These are phyloP conservation scores for Lucilia sericata DNA, from an alignment of 1,140 invertebrate species.

Conservation along the genomic window DNA sequence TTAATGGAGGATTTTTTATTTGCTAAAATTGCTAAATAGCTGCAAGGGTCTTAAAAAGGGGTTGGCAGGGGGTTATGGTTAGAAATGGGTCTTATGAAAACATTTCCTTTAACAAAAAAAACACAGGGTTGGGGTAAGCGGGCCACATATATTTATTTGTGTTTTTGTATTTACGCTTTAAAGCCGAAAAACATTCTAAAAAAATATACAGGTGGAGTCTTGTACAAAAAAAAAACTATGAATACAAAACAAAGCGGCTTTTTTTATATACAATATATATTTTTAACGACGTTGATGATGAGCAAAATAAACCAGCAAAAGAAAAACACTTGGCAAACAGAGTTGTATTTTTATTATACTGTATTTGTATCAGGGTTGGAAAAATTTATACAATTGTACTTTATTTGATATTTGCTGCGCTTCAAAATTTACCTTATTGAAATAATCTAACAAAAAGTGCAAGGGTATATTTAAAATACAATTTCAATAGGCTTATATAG, in stretches of 20 bases:
- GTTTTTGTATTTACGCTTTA: conserved; percentile 30
- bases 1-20: conserved; percentile 37
- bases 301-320: conserved; percentile 35
- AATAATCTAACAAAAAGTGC: too few species aligned
- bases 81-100: background rate
- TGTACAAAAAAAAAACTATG: background rate
- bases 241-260: conserved; percentile 17
- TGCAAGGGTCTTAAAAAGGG: conserved; percentile 3
- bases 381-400: too few species aligned
- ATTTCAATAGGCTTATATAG: too few species aligned
- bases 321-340: conserved; percentile 32
- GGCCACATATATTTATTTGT: background rate
- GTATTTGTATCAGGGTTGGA: background rate
- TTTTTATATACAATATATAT: conserved; percentile 7
- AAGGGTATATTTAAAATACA: too few species aligned
- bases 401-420: too few species aligned
- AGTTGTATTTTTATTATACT: conserved; percentile 32
- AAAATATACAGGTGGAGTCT: conserved; percentile 43
- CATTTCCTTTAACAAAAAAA: background rate
- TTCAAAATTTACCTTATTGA: too few species aligned
- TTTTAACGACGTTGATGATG: background rate
- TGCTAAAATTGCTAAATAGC: conserved; percentile 2
- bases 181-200: conserved; percentile 32
- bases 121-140: background rate
- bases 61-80: background rate